These are phyloP conservation scores for Benitochromis conjunctus DNA, from an alignment of 2,113 vertebrate genomes.

Conservation along the genomic window DNA sequence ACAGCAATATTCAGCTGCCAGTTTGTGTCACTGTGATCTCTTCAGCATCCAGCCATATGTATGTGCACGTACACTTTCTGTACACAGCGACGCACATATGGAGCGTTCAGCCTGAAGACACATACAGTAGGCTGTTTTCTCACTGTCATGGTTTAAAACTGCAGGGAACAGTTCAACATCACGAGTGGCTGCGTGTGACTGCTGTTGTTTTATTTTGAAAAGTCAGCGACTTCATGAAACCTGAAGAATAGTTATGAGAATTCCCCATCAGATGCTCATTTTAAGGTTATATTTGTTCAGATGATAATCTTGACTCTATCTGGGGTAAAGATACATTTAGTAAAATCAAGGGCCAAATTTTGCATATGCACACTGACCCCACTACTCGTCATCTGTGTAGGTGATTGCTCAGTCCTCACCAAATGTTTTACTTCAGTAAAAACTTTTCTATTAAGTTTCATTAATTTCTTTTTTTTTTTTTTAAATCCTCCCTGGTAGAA, in stretches of 20 bases:
- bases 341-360: neutral
- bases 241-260: neutral
- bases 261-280: neutral
- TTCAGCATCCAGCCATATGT: conserved; percentile 39
- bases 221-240: neutral
- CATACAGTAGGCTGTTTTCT: neutral
- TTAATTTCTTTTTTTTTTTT: neutral
- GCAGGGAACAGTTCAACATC: neutral
- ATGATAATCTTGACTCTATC: neutral
- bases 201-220: neutral
- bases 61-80: conserved; percentile 6
- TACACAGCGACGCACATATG: neutral
- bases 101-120: neutral
- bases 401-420: neutral
- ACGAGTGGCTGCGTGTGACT: neutral
- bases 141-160: neutral
- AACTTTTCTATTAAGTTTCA: neutral
- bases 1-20: conserved; percentile 18
- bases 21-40: conserved; percentile 26
- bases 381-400: neutral
- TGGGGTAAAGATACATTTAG: neutral
- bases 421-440: neutral
- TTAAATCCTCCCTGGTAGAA: neutral
- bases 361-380: neutral
- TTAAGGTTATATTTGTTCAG: neutral